Evolutionary conservation across 2,888 invertebrate genomes (phyloP).

Genomic region (Ochropleura leucogaster): DNA sequence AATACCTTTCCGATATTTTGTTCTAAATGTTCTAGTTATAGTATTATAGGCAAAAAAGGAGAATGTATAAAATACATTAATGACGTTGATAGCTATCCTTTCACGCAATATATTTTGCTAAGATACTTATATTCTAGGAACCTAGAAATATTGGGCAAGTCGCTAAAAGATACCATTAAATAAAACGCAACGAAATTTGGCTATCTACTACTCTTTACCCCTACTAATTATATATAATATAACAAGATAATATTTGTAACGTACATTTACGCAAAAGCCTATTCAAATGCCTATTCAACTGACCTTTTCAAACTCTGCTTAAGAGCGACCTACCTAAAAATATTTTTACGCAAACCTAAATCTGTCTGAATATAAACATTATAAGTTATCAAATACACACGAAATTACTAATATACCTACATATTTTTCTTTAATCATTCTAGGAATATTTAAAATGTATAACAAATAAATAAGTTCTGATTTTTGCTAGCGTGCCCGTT

Average conservation of each 20-base stretch:
- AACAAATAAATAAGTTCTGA: neutral
- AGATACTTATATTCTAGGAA: neutral
- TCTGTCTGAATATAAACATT: neutral
- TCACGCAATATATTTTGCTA: neutral
- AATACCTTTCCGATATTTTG: conserved; percentile 38
- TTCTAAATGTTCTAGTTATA: neutral
- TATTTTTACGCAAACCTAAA: neutral
- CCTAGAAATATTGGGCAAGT: conserved; percentile 4
- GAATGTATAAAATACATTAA: neutral
- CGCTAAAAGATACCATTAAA: neutral
- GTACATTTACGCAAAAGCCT: neutral
- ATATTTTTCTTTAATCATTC: neutral
- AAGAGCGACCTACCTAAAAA: neutral
- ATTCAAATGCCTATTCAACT: neutral
- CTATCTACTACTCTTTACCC: neutral
- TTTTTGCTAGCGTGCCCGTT: neutral
- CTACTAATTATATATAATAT: neutral
- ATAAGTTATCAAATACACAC: neutral
- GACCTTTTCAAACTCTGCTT: neutral
- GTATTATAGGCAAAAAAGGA: neutral
- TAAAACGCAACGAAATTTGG: neutral
- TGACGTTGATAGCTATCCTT: conserved; percentile 2
- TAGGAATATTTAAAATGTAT: too few relatives aligned
- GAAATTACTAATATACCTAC: neutral
- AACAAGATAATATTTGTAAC: neutral